Percentiles rank a stretch among this genome's conserved stretches.
These are phyloP conservation scores for Thumatha senex DNA, from an alignment of 2,888 invertebrate species.

Conservation along the genomic window DNA sequence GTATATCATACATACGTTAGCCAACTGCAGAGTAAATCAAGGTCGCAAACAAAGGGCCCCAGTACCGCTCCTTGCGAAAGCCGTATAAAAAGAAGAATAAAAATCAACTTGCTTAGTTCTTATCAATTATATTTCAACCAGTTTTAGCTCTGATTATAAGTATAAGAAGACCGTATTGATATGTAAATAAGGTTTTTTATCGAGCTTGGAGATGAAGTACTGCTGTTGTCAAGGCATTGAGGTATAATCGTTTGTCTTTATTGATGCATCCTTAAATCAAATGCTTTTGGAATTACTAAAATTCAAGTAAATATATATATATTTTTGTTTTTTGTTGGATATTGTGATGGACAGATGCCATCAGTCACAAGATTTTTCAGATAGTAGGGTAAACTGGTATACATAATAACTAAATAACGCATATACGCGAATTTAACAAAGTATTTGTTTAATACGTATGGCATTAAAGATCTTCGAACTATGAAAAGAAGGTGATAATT, in stretches of 20 bases:
- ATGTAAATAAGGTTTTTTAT: constrained; percentile 24
- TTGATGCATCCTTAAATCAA: constrained; percentile 21
- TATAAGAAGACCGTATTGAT: constrained; percentile 3
- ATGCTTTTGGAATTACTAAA: neutral
- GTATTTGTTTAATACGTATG: too few relatives aligned
- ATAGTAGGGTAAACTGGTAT: too few relatives aligned
- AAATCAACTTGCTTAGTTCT: constrained; percentile 42
- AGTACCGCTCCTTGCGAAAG: constrained; percentile 22
- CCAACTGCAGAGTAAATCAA: constrained; percentile 28
- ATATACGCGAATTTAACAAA: too few relatives aligned
- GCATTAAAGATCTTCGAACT: too few relatives aligned
- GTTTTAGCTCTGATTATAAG: too few relatives aligned
- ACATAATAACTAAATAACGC: too few relatives aligned
- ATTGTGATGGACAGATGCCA: too few relatives aligned
- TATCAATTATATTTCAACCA: too few relatives aligned
- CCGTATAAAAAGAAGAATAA: constrained; percentile 35
- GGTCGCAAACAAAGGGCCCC: constrained; percentile 30
- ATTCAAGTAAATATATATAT: too few relatives aligned
- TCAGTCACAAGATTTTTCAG: too few relatives aligned
- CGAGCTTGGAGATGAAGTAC: constrained; percentile 49
- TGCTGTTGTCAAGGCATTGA: constrained; percentile 35
- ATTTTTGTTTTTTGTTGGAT: too few relatives aligned
- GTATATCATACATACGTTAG: constrained; percentile 23
- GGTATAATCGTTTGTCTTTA: constrained; percentile 29
- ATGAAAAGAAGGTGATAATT: too few relatives aligned